phyloP scores from a whole-genome alignment of 2,888 invertebrate species.

The Plebejus argus region DNA sequence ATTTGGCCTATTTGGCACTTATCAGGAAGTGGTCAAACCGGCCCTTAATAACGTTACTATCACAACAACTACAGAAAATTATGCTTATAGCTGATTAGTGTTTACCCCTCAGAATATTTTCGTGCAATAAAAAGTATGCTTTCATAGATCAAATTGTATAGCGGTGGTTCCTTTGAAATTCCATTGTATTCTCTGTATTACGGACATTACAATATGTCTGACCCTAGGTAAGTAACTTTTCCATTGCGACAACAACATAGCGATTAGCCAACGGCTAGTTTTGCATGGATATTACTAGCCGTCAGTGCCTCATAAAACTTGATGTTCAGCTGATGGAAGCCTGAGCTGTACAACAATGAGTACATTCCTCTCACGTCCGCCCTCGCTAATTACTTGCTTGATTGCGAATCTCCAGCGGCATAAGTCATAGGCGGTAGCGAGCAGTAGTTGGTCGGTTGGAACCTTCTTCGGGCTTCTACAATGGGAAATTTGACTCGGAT shows the following conservation, averaged over 20 bases:
- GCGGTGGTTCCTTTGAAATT: too few species aligned
- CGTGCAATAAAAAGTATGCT: too few species aligned
- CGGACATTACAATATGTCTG: not conserved
- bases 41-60: too few species aligned
- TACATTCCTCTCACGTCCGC: constrained; percentile 39
- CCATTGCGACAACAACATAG: not conserved
- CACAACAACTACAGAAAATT: too few species aligned
- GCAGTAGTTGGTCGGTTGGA: not conserved
- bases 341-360: constrained; percentile 36
- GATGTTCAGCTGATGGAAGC: constrained; percentile 11
- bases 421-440: constrained; percentile 28
- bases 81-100: too few species aligned
- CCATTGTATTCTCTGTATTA: not conserved
- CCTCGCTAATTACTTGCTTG: constrained; percentile 44
- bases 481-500: too few species aligned
- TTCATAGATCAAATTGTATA: too few species aligned
- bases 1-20: too few species aligned
- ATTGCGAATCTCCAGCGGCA: constrained; percentile 38
- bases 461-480: not conserved
- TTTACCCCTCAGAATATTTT: too few species aligned
- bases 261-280: not conserved
- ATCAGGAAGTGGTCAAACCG: too few species aligned
- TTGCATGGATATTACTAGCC: not conserved
- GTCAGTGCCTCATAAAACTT: not conserved
- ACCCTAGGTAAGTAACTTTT: not conserved